Percentiles rank a stretch among this genome's conserved stretches.
Evolutionary conservation across 2,113 vertebrate species (phyloP).

Genomic region (Vimba vimba): DNA sequence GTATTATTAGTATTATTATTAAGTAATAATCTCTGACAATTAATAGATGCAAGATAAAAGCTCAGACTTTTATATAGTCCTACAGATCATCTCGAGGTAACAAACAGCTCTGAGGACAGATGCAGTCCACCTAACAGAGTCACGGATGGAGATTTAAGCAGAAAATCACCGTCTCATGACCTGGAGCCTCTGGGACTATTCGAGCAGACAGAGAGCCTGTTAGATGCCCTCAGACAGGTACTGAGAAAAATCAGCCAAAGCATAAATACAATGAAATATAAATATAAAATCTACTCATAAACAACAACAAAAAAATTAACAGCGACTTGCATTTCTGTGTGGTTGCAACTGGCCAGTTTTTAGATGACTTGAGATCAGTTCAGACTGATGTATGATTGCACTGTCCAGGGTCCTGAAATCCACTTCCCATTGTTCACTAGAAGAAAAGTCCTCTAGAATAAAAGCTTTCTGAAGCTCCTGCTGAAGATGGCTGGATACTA

Average conservation of each 20-base stretch:
- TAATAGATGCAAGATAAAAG: no score
- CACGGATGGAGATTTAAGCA: not conserved
- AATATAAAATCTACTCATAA: not conserved
- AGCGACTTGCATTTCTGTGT: not conserved
- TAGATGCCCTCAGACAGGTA: slow-evolving; percentile 28
- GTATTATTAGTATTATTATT: no score
- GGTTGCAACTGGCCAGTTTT: not conserved
- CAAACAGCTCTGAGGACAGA: not conserved
- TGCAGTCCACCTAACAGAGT: not conserved
- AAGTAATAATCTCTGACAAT: no score
- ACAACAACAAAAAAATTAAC: not conserved
- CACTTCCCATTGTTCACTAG: not conserved
- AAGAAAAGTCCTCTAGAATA: not conserved
- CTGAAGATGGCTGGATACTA: not conserved
- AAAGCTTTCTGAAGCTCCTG: not conserved
- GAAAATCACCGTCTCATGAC: not conserved
- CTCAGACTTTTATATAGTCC: not conserved
- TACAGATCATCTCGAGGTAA: not conserved
- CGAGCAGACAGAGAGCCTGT: not conserved
- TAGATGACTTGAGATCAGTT: not conserved
- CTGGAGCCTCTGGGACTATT: not conserved
- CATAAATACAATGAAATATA: not conserved
- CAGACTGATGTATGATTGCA: no score
- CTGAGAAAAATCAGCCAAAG: not conserved
- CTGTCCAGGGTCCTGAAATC: not conserved